Percentiles rank a stretch among this genome's conserved stretches.
Evolutionary conservation across 53 echinoderm and acorn worm genomes (phyloP).

Genomic region (Stichopus horrens): DNA sequence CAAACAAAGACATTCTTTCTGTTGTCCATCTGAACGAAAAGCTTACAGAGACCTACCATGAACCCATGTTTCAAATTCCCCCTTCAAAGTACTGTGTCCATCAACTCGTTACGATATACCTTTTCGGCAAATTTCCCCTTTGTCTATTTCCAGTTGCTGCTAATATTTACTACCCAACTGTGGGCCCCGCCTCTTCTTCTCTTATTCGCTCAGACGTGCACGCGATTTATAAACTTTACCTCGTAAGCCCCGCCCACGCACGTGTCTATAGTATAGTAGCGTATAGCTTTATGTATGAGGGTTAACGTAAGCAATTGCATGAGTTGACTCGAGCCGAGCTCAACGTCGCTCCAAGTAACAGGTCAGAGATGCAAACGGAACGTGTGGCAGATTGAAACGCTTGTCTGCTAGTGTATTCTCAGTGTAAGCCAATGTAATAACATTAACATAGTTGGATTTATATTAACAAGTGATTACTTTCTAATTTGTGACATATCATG

Average conservation of each 20-base stretch:
- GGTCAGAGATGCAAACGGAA: neutral
- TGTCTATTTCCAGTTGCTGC: conserved; percentile 9
- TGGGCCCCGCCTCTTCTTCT: conserved; percentile 15
- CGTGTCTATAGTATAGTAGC: conserved; percentile 10
- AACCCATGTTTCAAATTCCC: neutral
- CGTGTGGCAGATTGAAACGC: neutral
- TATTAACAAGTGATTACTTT: neutral
- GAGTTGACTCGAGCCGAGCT: neutral
- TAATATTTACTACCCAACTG: neutral
- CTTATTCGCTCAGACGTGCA: neutral
- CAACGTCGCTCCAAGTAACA: neutral
- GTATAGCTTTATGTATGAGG: neutral
- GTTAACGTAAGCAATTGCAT: neutral
- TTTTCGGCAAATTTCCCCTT: conserved; percentile 25
- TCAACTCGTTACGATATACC: neutral
- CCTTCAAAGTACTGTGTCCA: neutral
- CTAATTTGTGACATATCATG: conserved; percentile 2
- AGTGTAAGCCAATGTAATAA: neutral
- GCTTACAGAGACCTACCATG: conserved; percentile 2
- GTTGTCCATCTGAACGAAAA: neutral
- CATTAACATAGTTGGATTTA: neutral
- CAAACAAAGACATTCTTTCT: conserved; percentile 5
- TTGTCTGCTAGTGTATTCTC: neutral
- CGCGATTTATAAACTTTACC: conserved; percentile 29
- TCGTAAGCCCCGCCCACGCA: conserved; percentile 42